Percentiles rank a stretch among this genome's conserved stretches.
phyloP scores from a whole-genome alignment of 37 sponge, comb jelly and placozoan species.

The Ianthella basta region DNA sequence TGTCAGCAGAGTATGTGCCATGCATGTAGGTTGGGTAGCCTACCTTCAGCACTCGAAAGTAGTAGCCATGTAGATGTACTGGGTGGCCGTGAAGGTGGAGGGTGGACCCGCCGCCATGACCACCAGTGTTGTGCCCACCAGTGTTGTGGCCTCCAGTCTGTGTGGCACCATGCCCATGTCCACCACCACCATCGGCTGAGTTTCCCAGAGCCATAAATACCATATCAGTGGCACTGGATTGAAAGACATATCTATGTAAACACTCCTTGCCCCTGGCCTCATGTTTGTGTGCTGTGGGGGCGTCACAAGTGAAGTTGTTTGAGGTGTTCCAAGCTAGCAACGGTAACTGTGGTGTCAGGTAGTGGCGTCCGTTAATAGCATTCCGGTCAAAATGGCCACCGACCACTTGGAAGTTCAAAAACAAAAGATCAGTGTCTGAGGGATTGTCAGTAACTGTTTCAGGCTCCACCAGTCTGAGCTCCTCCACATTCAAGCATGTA shows the following conservation, averaged over 20 bases:
- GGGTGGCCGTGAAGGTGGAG: slow-evolving; percentile 51
- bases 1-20: neutral
- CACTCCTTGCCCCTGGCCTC: slow-evolving; percentile 6
- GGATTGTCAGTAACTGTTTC: neutral
- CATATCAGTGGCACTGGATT: neutral
- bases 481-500: neutral
- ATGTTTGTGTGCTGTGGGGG: neutral
- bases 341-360: neutral
- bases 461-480: neutral
- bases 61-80: slow-evolving; percentile 73
- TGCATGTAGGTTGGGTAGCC: slow-evolving; percentile 64
- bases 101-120: neutral
- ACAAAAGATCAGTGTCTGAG: neutral
- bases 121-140: neutral
- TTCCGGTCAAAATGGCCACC: neutral
- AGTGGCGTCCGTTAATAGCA: slow-evolving; percentile 14
- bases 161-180: neutral
- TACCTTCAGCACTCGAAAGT: slow-evolving; percentile 68
- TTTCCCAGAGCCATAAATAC: slow-evolving; percentile 7
- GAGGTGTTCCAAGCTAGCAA: neutral
- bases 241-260: neutral
- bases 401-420: slow-evolving; percentile 13
- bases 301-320: too few species aligned
- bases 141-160: neutral
- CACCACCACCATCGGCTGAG: neutral